A percentile compares a stretch with the other conserved stretches of the same genome.
phyloP scores from a whole-genome alignment of 2,888 invertebrate species.

The Tetanocera ferruginea region DNA sequence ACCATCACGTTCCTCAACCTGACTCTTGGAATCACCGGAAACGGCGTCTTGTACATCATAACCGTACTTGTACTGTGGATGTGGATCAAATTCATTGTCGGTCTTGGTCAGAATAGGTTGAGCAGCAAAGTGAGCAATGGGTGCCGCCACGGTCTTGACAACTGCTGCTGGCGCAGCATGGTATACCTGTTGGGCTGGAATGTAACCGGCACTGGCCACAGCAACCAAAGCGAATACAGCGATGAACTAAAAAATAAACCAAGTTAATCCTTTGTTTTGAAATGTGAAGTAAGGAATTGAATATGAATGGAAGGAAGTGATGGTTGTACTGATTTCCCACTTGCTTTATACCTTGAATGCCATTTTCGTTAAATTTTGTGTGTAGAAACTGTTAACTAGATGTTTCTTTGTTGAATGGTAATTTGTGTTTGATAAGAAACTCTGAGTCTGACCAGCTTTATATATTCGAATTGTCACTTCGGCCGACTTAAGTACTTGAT shows the following conservation, averaged over 20 bases:
- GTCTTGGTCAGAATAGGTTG: conserved; percentile 54
- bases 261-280: neutral
- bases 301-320: neutral
- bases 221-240: conserved; percentile 51
- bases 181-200: conserved; percentile 53
- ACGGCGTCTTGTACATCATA: conserved; percentile 64
- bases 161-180: conserved; percentile 51
- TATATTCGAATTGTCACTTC: conserved; percentile 16
- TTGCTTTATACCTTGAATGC: conserved; percentile 41
- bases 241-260: conserved; percentile 47
- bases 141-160: conserved; percentile 51
- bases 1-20: conserved; percentile 65
- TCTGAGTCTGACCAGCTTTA: conserved; percentile 36
- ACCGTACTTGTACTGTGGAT: conserved; percentile 64
- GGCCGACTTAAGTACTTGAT: neutral
- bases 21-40: conserved; percentile 66
- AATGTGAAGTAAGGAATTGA: neutral
- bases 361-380: conserved; percentile 41
- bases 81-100: conserved; percentile 63
- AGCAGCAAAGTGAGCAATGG: conserved; percentile 48
- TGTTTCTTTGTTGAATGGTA: conserved; percentile 37
- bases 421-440: conserved; percentile 39
- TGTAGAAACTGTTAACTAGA: conserved; percentile 31
- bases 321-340: conserved; percentile 8
- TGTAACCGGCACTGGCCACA: conserved; percentile 60